Conservation (phyloP, 2,888 invertebrate genomes). For the Pseudococcus longispinus region DNA sequence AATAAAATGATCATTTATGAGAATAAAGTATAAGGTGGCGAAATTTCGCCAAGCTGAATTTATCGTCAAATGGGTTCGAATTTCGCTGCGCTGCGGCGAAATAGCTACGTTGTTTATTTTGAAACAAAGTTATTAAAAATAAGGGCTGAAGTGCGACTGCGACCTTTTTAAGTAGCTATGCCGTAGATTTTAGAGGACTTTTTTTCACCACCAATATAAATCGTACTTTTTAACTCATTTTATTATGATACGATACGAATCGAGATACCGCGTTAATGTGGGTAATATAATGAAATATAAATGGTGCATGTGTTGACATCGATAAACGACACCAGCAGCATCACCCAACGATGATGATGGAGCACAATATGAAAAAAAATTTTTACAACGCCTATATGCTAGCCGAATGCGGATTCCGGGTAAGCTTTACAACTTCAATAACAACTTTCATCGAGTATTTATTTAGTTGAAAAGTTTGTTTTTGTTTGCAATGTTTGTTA, state of each 20-base stretch:
- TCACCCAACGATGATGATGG: background rate
- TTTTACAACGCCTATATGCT: background rate
- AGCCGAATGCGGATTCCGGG: background rate
- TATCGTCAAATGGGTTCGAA: background rate
- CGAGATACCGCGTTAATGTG: background rate
- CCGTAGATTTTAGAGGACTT: too few species aligned
- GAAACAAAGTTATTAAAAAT: background rate
- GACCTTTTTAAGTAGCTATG: too few species aligned
- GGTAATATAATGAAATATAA: background rate
- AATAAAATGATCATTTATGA: background rate
- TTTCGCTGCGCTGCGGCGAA: background rate
- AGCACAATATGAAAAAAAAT: slow-evolving; percentile 11
- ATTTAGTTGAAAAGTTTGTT: slow-evolving; percentile 42
- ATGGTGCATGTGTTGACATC: slow-evolving; percentile 15
- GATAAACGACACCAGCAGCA: background rate
- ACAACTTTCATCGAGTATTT: slow-evolving; percentile 39
- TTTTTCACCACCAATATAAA: too few species aligned
- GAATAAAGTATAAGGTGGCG: background rate
- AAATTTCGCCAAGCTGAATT: background rate
- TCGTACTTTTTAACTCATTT: background rate
- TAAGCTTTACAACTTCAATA: slow-evolving; percentile 40
- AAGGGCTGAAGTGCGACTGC: too few species aligned
- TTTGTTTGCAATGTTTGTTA: slow-evolving; percentile 43
- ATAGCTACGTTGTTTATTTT: background rate
- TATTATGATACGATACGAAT: background rate